These are phyloP conservation scores for Eubasilissa regina DNA, from an alignment of 1,140 invertebrate genomes.

Conservation along the genomic window DNA sequence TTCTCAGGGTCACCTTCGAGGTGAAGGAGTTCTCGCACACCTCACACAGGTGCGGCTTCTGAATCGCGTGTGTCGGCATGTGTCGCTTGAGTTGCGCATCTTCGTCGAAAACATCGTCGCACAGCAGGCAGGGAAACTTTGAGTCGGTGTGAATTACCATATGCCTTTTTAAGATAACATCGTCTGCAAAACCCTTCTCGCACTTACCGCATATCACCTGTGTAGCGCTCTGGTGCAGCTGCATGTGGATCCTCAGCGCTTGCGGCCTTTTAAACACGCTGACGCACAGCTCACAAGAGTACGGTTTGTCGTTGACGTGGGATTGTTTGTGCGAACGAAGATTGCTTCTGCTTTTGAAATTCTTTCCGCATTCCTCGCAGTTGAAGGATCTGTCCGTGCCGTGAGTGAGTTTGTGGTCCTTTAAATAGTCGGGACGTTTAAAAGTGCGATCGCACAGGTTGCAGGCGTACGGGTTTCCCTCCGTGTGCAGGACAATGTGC, in stretches of 20 bases:
- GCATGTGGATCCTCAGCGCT: constrained; percentile 20
- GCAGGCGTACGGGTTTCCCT: background rate
- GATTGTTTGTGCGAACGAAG: constrained; percentile 17
- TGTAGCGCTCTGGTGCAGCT: background rate
- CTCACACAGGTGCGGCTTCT: constrained; percentile 43
- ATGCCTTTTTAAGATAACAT: background rate
- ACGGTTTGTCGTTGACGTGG: constrained; percentile 7
- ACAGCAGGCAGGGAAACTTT: background rate
- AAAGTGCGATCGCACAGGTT: background rate
- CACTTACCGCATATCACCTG: background rate
- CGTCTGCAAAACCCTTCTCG: background rate
- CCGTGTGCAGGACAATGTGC: constrained; percentile 11
- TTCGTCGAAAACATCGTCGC: background rate
- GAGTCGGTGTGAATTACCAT: background rate
- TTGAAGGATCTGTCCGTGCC: background rate
- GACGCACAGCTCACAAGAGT: background rate
- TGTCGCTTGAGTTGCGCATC: background rate
- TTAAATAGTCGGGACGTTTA: constrained; percentile 10
- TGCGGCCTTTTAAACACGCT: constrained; percentile 1
- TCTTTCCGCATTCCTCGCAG: constrained; percentile 8
- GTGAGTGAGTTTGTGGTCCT: constrained; percentile 7
- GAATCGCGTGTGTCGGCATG: background rate
- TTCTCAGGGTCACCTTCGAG: constrained; percentile 57
- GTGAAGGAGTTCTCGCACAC: constrained; percentile 61
- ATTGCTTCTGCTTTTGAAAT: constrained; percentile 25